These are phyloP conservation scores for Chaetophractus vellerosus DNA, from an alignment of 2,797 vertebrate species.

Conservation along the genomic window DNA sequence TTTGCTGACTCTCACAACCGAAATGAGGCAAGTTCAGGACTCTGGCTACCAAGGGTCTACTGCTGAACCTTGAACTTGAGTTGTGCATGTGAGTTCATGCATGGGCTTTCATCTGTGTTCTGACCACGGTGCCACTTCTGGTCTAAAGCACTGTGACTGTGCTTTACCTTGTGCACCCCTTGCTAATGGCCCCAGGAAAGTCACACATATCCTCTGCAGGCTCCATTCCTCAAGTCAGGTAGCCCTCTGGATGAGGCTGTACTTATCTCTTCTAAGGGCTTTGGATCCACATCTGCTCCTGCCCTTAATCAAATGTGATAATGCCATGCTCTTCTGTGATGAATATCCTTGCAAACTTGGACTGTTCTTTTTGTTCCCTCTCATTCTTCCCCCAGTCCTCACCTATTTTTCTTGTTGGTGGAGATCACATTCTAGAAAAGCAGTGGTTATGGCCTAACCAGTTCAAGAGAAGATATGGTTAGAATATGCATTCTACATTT, in stretches of 20 bases:
- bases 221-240: background rate
- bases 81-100: background rate
- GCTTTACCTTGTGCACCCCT: background rate
- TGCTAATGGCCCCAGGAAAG: background rate
- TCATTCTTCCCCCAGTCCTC: background rate
- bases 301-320: slow-evolving; percentile 2
- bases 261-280: background rate
- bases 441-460: background rate
- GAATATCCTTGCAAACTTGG: background rate
- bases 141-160: background rate
- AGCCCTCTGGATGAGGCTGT: background rate
- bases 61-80: background rate
- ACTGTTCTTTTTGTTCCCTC: background rate
- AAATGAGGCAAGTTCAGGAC: background rate
- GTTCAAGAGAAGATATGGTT: background rate
- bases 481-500: slow-evolving; percentile 1
- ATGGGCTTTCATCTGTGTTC: background rate
- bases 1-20: background rate
- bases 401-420: background rate
- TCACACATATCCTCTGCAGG: background rate
- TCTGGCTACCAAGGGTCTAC: background rate
- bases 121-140: background rate
- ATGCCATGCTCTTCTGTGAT: background rate
- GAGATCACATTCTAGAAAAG: background rate
- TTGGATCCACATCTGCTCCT: background rate